phyloP scores from a whole-genome alignment of 1,140 invertebrate genomes.

The Polypedilum pembai region DNA sequence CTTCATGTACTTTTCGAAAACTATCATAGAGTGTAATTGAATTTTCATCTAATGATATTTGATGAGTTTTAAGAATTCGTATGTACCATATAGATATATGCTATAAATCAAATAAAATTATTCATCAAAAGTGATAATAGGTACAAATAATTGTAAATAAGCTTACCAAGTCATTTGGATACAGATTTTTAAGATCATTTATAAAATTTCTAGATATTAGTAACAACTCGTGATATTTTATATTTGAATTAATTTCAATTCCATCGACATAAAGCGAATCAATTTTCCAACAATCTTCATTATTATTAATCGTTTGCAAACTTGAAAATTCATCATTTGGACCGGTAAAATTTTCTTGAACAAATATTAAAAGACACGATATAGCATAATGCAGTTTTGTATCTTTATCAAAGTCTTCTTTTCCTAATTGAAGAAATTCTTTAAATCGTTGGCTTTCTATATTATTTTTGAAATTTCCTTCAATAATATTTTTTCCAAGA shows the following conservation, averaged over 20 bases:
- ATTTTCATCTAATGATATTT: constrained; percentile 63
- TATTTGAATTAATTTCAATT: constrained; percentile 58
- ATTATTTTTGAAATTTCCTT: not conserved
- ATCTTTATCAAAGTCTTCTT: not conserved
- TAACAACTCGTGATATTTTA: constrained; percentile 55
- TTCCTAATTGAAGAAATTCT: not conserved
- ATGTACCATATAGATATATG: constrained; percentile 56
- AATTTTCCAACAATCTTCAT: constrained; percentile 41
- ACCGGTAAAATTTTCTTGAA: constrained; percentile 74
- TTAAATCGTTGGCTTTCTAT: not conserved
- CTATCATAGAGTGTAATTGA: constrained; percentile 56
- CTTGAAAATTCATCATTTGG: constrained; percentile 46
- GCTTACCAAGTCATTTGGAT: constrained; percentile 42
- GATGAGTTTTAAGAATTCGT: constrained; percentile 62
- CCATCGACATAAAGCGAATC: constrained; percentile 49
- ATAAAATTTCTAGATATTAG: constrained; percentile 60
- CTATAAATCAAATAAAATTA: too few species aligned
- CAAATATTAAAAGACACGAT: constrained; percentile 60
- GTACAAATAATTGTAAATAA: too few species aligned
- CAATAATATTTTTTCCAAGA: not conserved
- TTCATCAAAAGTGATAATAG: too few species aligned
- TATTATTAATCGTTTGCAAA: constrained; percentile 40
- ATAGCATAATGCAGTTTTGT: constrained; percentile 35
- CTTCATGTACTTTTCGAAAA: constrained; percentile 51
- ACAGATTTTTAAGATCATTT: constrained; percentile 43